Evolutionary conservation across 1,140 invertebrate genomes (phyloP).

Genomic region (Heliconius himera): DNA sequence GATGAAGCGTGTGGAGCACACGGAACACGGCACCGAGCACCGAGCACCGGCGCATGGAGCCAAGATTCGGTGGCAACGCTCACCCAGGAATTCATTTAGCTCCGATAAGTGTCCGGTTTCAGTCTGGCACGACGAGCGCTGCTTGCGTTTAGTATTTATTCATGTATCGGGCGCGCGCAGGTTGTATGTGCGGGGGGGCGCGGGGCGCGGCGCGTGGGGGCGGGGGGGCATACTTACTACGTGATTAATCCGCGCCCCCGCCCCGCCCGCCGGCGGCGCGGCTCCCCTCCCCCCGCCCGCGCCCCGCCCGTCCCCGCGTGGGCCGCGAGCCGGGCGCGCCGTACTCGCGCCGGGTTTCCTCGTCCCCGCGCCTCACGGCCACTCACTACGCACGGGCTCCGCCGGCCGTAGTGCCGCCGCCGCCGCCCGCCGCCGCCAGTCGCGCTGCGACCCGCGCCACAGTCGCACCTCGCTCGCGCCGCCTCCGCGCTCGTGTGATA

Average conservation of each 20-base stretch:
- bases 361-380: conserved; percentile 79
- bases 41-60: conserved; percentile 43
- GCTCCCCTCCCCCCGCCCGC: neutral
- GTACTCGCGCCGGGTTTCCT: conserved; percentile 77
- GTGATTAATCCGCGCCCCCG: conserved; percentile 76
- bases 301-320: conserved; percentile 38
- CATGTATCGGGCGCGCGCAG: conserved; percentile 73
- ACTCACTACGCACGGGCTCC: conserved; percentile 76
- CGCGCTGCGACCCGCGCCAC: conserved; percentile 75
- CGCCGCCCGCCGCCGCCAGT: conserved; percentile 58
- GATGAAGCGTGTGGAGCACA: conserved; percentile 41
- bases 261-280: conserved; percentile 14
- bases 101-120: conserved; percentile 79
- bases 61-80: conserved; percentile 76
- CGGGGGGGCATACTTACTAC: conserved; percentile 74
- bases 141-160: conserved; percentile 78
- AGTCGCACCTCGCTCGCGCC: conserved; percentile 53
- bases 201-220: conserved; percentile 25
- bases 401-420: conserved; percentile 62
- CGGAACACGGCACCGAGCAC: conserved; percentile 45
- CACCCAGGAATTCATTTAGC: conserved; percentile 77
- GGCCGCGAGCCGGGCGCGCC: conserved; percentile 60
- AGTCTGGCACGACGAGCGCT: conserved; percentile 73
- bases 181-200: conserved; percentile 59
- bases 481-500: conserved; percentile 53